Percentiles rank a stretch among this genome's conserved stretches.
Evolutionary conservation across 2,797 vertebrate species (phyloP).

Genomic region (Neomorphus geoffroyi): DNA sequence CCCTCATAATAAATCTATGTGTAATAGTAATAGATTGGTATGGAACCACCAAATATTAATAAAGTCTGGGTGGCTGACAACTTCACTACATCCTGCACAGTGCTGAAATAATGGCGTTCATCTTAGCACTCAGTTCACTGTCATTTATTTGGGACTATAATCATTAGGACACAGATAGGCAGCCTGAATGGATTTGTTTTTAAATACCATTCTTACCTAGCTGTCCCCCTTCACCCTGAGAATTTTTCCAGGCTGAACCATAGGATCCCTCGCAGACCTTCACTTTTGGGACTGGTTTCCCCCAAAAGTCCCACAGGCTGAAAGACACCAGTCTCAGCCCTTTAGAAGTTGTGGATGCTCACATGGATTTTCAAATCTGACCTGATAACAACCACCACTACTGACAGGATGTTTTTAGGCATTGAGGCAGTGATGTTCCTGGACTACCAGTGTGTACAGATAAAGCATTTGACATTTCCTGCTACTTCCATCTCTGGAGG

Average conservation of each 20-base stretch:
- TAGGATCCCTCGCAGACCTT: neutral
- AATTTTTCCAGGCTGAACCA: neutral
- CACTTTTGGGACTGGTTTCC: neutral
- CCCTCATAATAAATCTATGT: constrained; percentile 43
- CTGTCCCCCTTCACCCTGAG: neutral
- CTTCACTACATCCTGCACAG: neutral
- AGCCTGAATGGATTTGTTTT: neutral
- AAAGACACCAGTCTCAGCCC: neutral
- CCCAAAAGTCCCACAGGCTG: neutral
- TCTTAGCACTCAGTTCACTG: neutral
- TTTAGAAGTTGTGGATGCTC: neutral
- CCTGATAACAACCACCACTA: neutral
- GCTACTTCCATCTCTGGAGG: neutral
- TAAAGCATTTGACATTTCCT: neutral
- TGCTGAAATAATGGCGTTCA: neutral
- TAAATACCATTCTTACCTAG: neutral
- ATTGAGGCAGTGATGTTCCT: accelerated
- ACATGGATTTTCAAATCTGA: neutral
- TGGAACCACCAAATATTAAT: constrained; percentile 53
- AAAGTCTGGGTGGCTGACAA: constrained; percentile 59
- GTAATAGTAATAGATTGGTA: constrained; percentile 42
- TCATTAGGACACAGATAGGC: neutral
- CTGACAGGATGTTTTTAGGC: neutral
- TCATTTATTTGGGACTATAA: neutral
- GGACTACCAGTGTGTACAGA: neutral